These are phyloP conservation scores for Pterobdella sp. DNA, from an alignment of 2,888 invertebrate species.

Conservation along the genomic window DNA sequence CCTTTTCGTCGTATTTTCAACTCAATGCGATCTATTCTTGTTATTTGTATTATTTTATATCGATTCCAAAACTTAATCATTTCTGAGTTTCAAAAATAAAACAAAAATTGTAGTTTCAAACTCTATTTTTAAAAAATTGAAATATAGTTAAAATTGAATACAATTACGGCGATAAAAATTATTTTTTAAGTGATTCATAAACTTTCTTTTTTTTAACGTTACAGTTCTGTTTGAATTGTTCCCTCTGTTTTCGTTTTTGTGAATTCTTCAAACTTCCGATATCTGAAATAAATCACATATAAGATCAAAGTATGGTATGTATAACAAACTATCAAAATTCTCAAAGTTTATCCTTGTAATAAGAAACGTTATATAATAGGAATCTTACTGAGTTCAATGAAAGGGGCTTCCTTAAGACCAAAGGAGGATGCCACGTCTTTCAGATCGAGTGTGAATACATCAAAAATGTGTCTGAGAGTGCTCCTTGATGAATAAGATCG, in stretches of 20 bases:
- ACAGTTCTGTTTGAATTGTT: not conserved
- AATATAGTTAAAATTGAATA: not conserved
- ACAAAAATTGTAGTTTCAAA: too few relatives aligned
- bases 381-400: conserved; percentile 70
- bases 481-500: conserved; percentile 93
- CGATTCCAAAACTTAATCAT: too few relatives aligned
- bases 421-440: conserved; percentile 61
- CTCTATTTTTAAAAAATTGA: too few relatives aligned
- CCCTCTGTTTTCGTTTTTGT: not conserved
- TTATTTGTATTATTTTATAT: too few relatives aligned
- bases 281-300: not conserved
- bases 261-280: not conserved
- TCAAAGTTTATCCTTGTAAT: not conserved
- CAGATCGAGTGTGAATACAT: conserved; percentile 81
- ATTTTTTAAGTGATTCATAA: not conserved
- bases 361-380: not conserved
- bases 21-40: too few relatives aligned
- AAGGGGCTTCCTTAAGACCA: conserved; percentile 87
- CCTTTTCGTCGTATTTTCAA: too few relatives aligned
- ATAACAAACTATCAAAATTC: not conserved
- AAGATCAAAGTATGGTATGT: not conserved
- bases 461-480: conserved; percentile 77
- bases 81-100: too few relatives aligned
- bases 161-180: not conserved
- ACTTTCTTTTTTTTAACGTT: conserved; percentile 11